Conservation (phyloP, 1,140 invertebrate genomes). For the Protaetia brevitarsis region DNA sequence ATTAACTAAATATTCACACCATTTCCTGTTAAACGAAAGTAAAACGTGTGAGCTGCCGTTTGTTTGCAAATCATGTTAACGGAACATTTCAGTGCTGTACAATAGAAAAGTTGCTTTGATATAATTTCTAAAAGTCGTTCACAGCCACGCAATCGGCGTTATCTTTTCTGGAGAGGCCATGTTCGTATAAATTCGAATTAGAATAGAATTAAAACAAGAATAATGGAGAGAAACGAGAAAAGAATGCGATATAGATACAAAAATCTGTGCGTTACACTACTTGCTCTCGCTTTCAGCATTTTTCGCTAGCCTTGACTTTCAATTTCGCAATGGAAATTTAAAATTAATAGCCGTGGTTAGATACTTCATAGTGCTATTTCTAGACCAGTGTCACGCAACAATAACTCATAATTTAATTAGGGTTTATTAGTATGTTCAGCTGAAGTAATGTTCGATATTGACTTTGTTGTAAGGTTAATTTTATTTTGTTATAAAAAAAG, state of each 20-base stretch:
- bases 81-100: neutral
- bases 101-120: constrained; percentile 11
- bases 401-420: neutral
- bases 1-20: constrained; percentile 4
- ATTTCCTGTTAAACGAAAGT: constrained; percentile 12
- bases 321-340: neutral
- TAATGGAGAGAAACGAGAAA: neutral
- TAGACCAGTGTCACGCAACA: neutral
- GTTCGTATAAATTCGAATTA: neutral
- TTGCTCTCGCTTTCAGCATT: neutral
- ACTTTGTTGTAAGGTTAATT: too few relatives aligned
- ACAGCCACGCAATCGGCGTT: neutral
- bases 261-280: constrained; percentile 1
- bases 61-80: neutral
- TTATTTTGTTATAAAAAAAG: too few relatives aligned
- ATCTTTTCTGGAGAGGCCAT: neutral
- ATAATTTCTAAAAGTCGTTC: neutral
- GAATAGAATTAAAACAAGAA: neutral
- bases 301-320: neutral
- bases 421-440: neutral
- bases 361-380: neutral
- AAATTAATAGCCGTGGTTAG: neutral
- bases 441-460: too few relatives aligned
- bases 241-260: neutral
- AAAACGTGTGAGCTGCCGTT: neutral